Evolutionary conservation across 2,888 invertebrate genomes (phyloP).

Genomic region (Leptura quadrifasciata): DNA sequence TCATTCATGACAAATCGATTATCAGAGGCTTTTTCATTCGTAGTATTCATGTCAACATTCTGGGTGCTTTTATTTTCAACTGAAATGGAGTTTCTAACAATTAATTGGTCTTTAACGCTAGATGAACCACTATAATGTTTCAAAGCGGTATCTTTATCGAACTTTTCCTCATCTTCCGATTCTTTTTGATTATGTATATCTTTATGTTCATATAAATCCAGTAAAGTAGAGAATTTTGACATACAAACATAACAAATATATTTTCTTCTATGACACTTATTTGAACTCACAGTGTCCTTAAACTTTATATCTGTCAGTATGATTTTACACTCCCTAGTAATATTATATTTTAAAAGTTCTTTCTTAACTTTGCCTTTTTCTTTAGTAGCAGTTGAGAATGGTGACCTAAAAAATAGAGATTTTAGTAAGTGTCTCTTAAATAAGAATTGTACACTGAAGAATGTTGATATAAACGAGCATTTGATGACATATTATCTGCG

Average conservation of each 20-base stretch:
- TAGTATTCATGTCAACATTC: neutral
- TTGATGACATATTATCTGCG: too few species aligned
- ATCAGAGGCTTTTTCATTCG: neutral
- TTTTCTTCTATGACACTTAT: constrained; percentile 28
- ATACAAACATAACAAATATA: constrained; percentile 42
- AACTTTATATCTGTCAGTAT: constrained; percentile 28
- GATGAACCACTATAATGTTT: neutral
- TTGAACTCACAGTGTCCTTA: neutral
- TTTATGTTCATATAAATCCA: constrained; percentile 36
- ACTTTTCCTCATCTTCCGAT: constrained; percentile 17
- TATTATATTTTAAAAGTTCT: neutral
- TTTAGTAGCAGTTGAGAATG: neutral
- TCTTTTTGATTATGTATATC: constrained; percentile 25
- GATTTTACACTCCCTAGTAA: constrained; percentile 1
- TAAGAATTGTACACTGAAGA: neutral
- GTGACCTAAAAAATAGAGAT: constrained; percentile 1
- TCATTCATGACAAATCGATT: neutral
- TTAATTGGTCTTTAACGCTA: neutral
- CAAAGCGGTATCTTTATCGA: neutral
- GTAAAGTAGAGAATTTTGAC: constrained; percentile 34
- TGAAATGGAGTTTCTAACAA: neutral
- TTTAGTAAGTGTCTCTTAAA: neutral
- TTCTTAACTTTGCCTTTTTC: neutral
- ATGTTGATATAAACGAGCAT: too few species aligned
- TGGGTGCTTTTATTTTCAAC: neutral